Conservation (phyloP, 2,113 vertebrate genomes). For the Neolamprologus sp. region DNA sequence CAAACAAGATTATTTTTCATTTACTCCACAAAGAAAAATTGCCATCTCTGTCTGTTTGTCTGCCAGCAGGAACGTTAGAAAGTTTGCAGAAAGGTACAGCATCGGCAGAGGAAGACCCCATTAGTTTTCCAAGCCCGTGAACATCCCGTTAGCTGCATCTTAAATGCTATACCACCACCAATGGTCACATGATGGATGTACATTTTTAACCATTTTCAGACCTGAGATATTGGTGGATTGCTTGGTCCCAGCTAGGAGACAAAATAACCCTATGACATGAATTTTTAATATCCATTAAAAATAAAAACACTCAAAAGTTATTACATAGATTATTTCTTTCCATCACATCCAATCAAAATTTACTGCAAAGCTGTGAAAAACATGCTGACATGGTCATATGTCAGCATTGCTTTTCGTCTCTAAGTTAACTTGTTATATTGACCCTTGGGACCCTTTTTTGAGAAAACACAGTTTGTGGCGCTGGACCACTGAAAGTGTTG, state of each 20-base stretch:
- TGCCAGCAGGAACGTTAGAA: neutral
- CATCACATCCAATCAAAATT: accelerated
- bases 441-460: neutral
- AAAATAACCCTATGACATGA: neutral
- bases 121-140: neutral
- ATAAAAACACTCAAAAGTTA: neutral
- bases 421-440: neutral
- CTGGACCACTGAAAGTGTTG: neutral
- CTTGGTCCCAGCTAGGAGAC: neutral
- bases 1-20: neutral
- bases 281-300: neutral
- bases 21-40: neutral
- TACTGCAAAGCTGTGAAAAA: neutral
- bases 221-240: neutral
- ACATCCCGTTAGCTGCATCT: neutral
- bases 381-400: neutral
- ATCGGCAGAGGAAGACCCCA: neutral
- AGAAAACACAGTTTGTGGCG: neutral
- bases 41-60: neutral
- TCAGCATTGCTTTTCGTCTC: neutral
- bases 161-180: neutral
- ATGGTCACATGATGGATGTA: neutral
- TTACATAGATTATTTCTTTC: neutral
- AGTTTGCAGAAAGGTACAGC: neutral
- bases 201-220: neutral